Base-by-base conservation (phyloP, 37 sponge, comb jelly and placozoan genomes). In the Hormiphora californensis region DNA sequence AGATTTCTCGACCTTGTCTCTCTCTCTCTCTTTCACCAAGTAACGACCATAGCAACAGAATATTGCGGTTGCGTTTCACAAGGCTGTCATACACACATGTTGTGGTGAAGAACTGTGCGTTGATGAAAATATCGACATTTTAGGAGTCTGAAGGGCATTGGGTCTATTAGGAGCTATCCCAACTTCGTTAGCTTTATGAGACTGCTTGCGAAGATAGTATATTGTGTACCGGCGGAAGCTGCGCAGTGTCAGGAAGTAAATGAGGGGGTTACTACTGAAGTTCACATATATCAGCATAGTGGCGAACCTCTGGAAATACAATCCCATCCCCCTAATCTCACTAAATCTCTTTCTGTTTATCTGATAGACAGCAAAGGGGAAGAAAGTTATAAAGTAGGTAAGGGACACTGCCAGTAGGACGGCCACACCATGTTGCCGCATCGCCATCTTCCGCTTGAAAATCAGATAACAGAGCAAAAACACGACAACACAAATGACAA, bases 261-360 rank as follows among this genome's bases (percentile, higher is more conserved):
- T 41, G 25, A 73, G 40, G 4, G 41, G 41, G 22, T 73, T 73
- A 40, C 25, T 21, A 5, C 46, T 19, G 22, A 73, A 73, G 44
- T 73, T 73, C 27, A 36, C 17, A 21, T 40, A 73, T 0, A 40
- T 33, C 27, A 22, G 21, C 27, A 32, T 43, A 33, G 43, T 28
- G 0, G 81, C 81, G 23, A 73, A 73, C 23, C 81, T 73, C 25
- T 73, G 43, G 12, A 27, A 73, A 21, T 73, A 33, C 17, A 73
- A 43, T 1, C 46, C 32, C 4, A 40, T 36, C 2, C 17, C 5
- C n/a, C n/a, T n/a, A n/a, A n/a, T n/a, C n/a, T 21, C 21, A 19
- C 35, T 28, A 40, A 41, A 19, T n/a, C 43, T 28, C 23, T 9
- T 46, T 73, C 35, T 73, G 9, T 43, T n/a, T 43, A 73, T 28